Evolutionary conservation across 2,797 vertebrate genomes (phyloP).

Genomic region (Microhierax caerulescens): DNA sequence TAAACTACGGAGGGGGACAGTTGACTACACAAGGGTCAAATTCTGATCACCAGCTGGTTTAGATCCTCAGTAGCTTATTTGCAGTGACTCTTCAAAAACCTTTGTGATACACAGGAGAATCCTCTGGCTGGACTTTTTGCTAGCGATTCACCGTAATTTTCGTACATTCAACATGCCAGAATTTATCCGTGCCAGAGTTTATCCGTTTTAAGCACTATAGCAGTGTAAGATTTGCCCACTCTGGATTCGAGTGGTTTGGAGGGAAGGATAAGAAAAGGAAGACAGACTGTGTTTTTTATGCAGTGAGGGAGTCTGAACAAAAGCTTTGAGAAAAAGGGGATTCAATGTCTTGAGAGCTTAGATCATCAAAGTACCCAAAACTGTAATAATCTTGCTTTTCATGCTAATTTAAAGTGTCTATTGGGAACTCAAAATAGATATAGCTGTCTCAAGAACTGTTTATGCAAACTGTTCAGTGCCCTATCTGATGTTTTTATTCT

Average conservation of each 20-base stretch:
- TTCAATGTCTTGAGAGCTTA: not conserved
- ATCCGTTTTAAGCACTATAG: not conserved
- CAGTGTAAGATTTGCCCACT: not conserved
- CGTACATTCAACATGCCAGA: not conserved
- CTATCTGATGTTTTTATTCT: not conserved
- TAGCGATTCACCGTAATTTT: not conserved
- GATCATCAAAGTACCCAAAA: conserved; percentile 31
- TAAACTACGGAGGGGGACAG: not conserved
- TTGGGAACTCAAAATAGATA: not conserved
- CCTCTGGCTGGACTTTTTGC: not conserved
- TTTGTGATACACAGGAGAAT: not conserved
- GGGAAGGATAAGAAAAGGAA: not conserved
- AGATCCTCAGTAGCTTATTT: not conserved
- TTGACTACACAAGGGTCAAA: rapidly evolving
- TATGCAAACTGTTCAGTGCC: not conserved
- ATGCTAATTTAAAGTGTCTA: not conserved
- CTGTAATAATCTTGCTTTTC: not conserved
- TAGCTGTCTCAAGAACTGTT: not conserved
- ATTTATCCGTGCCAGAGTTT: not conserved
- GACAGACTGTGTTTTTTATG: not conserved
- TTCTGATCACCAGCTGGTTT: not conserved
- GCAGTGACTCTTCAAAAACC: not conserved
- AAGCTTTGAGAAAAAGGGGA: not conserved
- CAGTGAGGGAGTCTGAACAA: not conserved
- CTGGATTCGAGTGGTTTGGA: not conserved